Evolutionary conservation across 2,888 invertebrate species (phyloP), one percentile per base, ranked within the genome.

Genomic region (Altica lythri): DNA sequence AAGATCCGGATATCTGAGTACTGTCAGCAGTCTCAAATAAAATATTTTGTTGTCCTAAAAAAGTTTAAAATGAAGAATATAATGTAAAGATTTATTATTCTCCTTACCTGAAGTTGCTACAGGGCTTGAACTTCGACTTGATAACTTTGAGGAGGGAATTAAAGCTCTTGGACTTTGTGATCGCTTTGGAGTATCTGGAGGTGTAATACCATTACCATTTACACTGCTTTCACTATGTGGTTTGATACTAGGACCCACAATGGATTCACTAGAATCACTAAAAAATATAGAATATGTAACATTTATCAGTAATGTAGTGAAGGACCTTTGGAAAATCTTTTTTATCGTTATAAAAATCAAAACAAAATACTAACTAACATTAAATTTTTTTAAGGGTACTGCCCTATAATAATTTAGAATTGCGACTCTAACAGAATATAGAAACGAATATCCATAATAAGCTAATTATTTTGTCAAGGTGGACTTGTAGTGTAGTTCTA

Each of bases 201-300:
- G 87, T 0, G 88, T 88, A 1, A 83, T 81, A 22, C 86, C 86
- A 72, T 90, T 90, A 1, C 89, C 90, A 76, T 90, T 91, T n/a
- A 86, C 85, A 40, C 86, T 79, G 84, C 71, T 61, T 32, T 57
- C 59, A 35, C 47, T 57, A 6, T 32, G 19, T n/a, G 40, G 37
- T 42, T 89, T 89, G 1, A 87, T 70, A n/a, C 57, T 13, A 19
- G 55, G 19, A 19, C 46, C 48, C 25, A 19, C 45, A 84, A 0
- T 84, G 86, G 25, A 46, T n/a, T 63, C 62, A 6, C 46, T 44
- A 14, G 57, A 44, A 37, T 64, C 63, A 54, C 61, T 61, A 52
- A 25, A 51, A 50, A 34, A n/a, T 37, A 38, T 29, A 30, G 17
- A 29, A 40, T 16, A 42, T 19, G 10, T 42, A 9, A 29, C 9